A percentile compares a stretch with the other conserved stretches of the same genome.
These are phyloP conservation scores for Hedychridium roseum DNA, from an alignment of 2,888 invertebrate genomes.

Conservation along the genomic window DNA sequence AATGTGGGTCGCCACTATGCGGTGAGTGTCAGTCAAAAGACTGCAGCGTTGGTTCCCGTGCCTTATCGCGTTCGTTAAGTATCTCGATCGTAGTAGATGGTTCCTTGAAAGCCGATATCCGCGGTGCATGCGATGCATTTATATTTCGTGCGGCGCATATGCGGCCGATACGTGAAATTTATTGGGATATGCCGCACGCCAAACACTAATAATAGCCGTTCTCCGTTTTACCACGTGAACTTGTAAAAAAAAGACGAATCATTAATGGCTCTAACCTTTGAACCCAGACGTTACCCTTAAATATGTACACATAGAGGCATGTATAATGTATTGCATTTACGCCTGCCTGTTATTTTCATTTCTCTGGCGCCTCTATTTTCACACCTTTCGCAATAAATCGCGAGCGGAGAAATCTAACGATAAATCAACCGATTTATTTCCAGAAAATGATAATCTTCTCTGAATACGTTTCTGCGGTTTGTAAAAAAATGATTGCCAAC, in stretches of 20 bases:
- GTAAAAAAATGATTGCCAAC: too few relatives aligned
- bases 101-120: conserved; percentile 9
- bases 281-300: too few relatives aligned
- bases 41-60: conserved; percentile 1
- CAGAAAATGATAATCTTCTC: too few relatives aligned
- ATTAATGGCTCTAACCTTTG: background rate
- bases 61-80: conserved; percentile 11
- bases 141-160: conserved; percentile 11
- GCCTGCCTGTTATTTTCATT: too few relatives aligned
- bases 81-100: conserved; percentile 6
- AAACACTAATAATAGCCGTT: conserved; percentile 11
- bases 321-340: too few relatives aligned
- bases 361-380: too few relatives aligned
- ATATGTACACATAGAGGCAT: too few relatives aligned
- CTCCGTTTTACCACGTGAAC: conserved; percentile 3
- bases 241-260: background rate
- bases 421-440: too few relatives aligned
- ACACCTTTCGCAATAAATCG: too few relatives aligned
- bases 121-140: conserved; percentile 6
- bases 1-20: background rate
- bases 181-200: conserved; percentile 7
- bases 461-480: too few relatives aligned
- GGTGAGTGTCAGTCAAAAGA: conserved; percentile 12
- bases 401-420: too few relatives aligned
- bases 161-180: conserved; percentile 11